Evolutionary conservation across 1,140 invertebrate genomes (phyloP).

Genomic region (Cecropterus lyciades): DNA sequence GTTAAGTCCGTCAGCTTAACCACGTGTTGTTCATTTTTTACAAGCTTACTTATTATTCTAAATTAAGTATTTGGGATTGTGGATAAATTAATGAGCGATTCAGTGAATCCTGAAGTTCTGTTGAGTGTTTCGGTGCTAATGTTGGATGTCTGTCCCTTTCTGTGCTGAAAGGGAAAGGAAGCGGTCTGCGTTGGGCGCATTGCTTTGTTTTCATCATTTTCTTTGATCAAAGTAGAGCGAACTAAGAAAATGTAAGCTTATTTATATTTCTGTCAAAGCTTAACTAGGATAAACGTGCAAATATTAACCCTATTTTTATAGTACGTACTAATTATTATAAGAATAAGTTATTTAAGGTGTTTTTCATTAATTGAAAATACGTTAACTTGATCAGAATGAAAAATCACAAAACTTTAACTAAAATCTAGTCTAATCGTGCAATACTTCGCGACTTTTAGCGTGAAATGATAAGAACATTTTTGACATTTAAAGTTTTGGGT

Average conservation of each 20-base stretch:
- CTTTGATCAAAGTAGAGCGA: constrained; percentile 67
- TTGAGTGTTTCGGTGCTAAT: constrained; percentile 76
- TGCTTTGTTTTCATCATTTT: constrained; percentile 77
- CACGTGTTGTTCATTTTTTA: constrained; percentile 22
- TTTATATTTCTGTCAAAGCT: not conserved
- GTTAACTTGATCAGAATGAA: too few species aligned
- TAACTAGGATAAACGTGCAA: too few species aligned
- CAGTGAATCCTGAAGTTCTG: constrained; percentile 69
- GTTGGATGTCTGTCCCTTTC: constrained; percentile 63
- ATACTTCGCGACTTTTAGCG: too few species aligned
- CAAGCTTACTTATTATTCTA: constrained; percentile 4
- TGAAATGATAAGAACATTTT: too few species aligned
- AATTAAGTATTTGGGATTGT: constrained; percentile 31
- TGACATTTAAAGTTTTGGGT: too few species aligned
- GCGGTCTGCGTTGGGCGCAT: constrained; percentile 56
- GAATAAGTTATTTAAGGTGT: too few species aligned
- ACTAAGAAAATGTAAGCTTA: constrained; percentile 70
- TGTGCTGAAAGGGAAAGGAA: constrained; percentile 70
- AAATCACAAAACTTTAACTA: too few species aligned
- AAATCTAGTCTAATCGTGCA: too few species aligned
- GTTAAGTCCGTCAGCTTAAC: constrained; percentile 14
- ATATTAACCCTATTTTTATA: too few species aligned
- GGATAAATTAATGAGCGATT: constrained; percentile 42
- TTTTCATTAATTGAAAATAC: too few species aligned
- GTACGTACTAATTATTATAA: too few species aligned